A percentile compares a stretch with the other conserved stretches of the same genome.
Evolutionary conservation across 1,140 invertebrate species (phyloP).

Genomic region (Luehdorfia chinensis): DNA sequence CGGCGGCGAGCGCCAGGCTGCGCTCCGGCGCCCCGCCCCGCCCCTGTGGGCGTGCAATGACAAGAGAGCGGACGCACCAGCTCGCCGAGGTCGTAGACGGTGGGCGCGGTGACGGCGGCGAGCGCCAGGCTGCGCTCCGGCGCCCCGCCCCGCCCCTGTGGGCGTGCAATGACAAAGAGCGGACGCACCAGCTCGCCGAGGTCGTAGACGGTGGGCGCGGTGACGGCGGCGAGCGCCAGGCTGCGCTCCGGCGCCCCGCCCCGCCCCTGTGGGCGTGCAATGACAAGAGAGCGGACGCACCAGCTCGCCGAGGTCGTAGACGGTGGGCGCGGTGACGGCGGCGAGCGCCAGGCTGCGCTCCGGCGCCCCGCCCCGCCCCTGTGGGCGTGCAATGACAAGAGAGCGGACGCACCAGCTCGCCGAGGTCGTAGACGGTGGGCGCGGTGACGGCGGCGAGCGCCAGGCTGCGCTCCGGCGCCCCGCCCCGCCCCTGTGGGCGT

Average conservation of each 20-base stretch:
- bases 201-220: constrained; percentile 98
- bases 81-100: constrained; percentile 98
- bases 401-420: constrained; percentile 95
- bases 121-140: constrained; percentile 93
- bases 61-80: constrained; percentile 84
- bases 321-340: constrained; percentile 94
- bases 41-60: constrained; percentile 91
- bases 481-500: no score
- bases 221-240: constrained; percentile 94
- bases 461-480: constrained; percentile 91
- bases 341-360: constrained; percentile 95
- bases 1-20: no score
- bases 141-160: constrained; percentile 85
- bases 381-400: no score
- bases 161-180: no score
- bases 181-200: constrained; percentile 97
- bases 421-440: constrained; percentile 98
- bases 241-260: constrained; percentile 90
- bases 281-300: no score
- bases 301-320: constrained; percentile 98
- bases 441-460: constrained; percentile 96
- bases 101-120: constrained; percentile 95
- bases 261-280: no score
- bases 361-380: constrained; percentile 87
- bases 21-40: no score